Evolutionary conservation across 2,113 vertebrate species (phyloP), one percentile per base, ranked within the genome.

Genomic region (Saccopteryx leptura): DNA sequence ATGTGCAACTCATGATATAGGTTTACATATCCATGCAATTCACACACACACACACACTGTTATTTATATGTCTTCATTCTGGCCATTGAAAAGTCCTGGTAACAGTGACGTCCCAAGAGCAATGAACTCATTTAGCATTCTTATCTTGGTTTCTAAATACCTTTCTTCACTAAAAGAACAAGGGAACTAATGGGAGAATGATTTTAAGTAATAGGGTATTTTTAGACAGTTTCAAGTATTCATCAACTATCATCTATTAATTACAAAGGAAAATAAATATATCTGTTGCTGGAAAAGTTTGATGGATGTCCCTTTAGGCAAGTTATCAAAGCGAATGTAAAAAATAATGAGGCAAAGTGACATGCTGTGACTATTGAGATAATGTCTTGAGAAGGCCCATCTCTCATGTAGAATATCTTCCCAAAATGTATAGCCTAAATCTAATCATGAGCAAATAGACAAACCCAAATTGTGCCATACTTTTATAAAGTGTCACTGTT

Each of bases 101-200:
- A 92, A 86, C 48, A 93, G 23, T 78, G 52, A 58, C 9, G 82
- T 76, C 17, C 58, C 7, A 83, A n/a, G 15, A 90, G 61, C 33
- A 87, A 60, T 56, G 24, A 85, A n/a, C 23, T 78, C 13, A 82
- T 48, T 69, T 63, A 69, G 7, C 52, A 78, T 10, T 50, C 2
- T 21, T 58, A 71, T 76, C 46, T 92, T 78, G 50, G 9, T 72
- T 89, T 85, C 72, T 89, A 71, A 88, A 74, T 60, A 66, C 19
- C 23, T 15, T 91, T 91, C 21, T 8, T 54, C 72, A 65, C 33
- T 76, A 80, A 93, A 80, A 12, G 31, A 89, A 79, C 18, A 68
- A 93, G 68, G 11, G 2, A 9, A 91, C 21, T 18, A 84, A 61
- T 50, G 17, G 28, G 13, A 75, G 24, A 72, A 91, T 66, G 15